Percentiles rank a stretch among this genome's conserved stretches.
These are phyloP conservation scores for Antheraea mylitta DNA, from an alignment of 1,140 invertebrate genomes.

Conservation along the genomic window DNA sequence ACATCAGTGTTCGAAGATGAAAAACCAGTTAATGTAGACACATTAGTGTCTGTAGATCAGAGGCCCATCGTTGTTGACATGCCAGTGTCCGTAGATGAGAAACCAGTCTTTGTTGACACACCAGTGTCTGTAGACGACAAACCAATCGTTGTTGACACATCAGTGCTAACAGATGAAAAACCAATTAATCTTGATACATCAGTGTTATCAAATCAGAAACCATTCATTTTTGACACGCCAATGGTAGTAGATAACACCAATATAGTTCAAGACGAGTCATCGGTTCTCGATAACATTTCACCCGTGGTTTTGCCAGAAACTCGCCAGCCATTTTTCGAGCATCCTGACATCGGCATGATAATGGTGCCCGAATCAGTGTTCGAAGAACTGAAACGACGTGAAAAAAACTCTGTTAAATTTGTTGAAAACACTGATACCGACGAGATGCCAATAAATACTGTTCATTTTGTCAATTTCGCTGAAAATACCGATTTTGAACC, in stretches of 20 bases:
- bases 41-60: background rate
- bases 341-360: slow-evolving; percentile 6
- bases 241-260: background rate
- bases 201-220: background rate
- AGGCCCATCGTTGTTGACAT: too few species aligned
- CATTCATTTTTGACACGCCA: background rate
- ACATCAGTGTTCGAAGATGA: too few species aligned
- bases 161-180: too few species aligned
- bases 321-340: slow-evolving; percentile 8
- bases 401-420: slow-evolving; percentile 20
- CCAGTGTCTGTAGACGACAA: too few species aligned
- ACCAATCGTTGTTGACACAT: too few species aligned
- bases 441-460: background rate
- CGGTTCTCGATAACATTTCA: slow-evolving; percentile 20
- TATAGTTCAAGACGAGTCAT: background rate
- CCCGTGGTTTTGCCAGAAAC: slow-evolving; percentile 16
- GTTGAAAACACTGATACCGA: slow-evolving; percentile 14
- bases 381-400: slow-evolving; percentile 8
- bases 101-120: too few species aligned
- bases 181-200: too few species aligned
- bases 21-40: too few species aligned
- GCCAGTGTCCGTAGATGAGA: too few species aligned
- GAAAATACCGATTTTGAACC: slow-evolving; percentile 7
- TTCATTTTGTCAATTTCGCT: slow-evolving; percentile 2
- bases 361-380: background rate